Percentiles rank a stretch among this genome's conserved stretches.
Conservation (phyloP, 2,113 vertebrate species). For the Zingel zingel region DNA sequence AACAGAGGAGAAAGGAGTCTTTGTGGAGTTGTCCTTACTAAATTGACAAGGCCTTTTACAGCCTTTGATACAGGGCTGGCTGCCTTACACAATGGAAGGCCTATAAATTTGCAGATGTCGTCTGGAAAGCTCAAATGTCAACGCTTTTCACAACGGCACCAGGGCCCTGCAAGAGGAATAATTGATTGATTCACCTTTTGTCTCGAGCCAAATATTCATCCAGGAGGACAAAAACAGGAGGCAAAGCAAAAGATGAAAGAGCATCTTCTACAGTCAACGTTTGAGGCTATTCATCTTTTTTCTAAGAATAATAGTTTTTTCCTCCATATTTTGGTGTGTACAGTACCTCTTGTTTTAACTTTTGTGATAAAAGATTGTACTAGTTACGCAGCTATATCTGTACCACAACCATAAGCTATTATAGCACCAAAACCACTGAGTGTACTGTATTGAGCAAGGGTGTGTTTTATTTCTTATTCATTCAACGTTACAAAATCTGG, state of each 20-base stretch:
- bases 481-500: background rate
- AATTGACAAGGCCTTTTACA: conserved; percentile 98
- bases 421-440: background rate
- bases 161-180: conserved; percentile 92
- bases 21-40: conserved; percentile 94
- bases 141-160: conserved; percentile 94
- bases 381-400: background rate
- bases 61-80: conserved; percentile 93
- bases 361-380: too few relatives aligned
- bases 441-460: background rate
- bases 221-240: conserved; percentile 89
- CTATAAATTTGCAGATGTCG: conserved; percentile 98
- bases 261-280: conserved; percentile 80
- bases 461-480: background rate
- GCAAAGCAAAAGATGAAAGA: conserved; percentile 87
- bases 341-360: background rate
- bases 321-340: background rate
- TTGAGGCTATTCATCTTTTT: background rate
- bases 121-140: conserved; percentile 99
- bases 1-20: conserved; percentile 79
- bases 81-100: conserved; percentile 95
- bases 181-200: conserved; percentile 98
- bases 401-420: background rate
- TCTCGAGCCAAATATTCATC: conserved; percentile 96
- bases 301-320: background rate